Evolutionary conservation across 2,113 vertebrate species (phyloP).

Genomic region (Urocolius indicus): DNA sequence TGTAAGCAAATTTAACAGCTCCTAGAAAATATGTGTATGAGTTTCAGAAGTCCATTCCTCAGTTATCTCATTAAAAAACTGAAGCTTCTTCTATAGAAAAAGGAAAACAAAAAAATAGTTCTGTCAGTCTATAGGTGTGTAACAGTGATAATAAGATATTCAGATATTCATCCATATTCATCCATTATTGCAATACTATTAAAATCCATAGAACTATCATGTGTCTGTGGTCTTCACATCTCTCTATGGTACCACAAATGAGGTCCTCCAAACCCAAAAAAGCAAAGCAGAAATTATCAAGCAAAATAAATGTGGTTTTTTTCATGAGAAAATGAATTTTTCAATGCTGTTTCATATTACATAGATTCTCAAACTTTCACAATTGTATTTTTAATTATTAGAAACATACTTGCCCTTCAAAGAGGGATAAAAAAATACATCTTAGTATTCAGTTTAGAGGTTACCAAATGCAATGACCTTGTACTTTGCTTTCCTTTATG

Average conservation of each 20-base stretch:
- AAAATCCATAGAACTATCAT: neutral
- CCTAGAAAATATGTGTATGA: neutral
- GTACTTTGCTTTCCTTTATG: neutral
- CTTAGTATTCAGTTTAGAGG: neutral
- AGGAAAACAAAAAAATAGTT: neutral
- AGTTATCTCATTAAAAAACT: neutral
- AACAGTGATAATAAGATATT: neutral
- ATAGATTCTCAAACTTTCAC: neutral
- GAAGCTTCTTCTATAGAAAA: neutral
- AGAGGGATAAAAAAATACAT: neutral
- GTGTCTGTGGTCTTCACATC: neutral
- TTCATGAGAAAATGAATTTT: neutral
- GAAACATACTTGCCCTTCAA: neutral
- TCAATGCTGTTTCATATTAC: neutral
- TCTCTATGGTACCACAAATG: neutral
- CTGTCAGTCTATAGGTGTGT: neutral
- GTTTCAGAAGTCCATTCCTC: neutral
- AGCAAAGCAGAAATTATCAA: neutral
- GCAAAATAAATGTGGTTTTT: neutral
- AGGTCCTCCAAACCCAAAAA: neutral
- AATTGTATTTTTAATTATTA: neutral
- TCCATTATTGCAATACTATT: neutral
- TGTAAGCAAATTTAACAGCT: neutral
- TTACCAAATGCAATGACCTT: neutral
- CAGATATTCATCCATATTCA: accelerated